Evolutionary conservation across 2,888 invertebrate species (phyloP).

Genomic region (Yponomeuta cagnagella): DNA sequence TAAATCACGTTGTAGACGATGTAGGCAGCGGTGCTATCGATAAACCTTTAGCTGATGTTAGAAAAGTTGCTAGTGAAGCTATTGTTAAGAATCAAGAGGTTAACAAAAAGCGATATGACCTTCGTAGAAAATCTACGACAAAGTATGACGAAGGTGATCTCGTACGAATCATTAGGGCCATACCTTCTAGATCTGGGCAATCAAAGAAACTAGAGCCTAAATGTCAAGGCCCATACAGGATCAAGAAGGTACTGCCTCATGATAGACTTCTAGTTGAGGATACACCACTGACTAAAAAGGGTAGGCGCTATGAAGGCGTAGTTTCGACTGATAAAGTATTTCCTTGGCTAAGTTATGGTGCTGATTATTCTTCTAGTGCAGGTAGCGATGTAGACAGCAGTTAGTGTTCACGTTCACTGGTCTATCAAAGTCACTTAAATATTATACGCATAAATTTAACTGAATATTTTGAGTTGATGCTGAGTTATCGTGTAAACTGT

Average conservation of each 20-base stretch:
- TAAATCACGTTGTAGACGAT: slow-evolving; percentile 17
- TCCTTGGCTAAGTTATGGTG: slow-evolving; percentile 25
- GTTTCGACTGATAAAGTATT: slow-evolving; percentile 27
- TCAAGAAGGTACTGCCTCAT: slow-evolving; percentile 25
- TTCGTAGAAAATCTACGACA: slow-evolving; percentile 13
- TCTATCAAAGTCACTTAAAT: not conserved
- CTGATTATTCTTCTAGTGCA: not conserved
- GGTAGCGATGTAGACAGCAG: not conserved
- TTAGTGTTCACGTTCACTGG: no score
- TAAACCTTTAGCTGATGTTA: slow-evolving; percentile 14
- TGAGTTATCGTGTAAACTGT: no score
- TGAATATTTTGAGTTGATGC: not conserved
- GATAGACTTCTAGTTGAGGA: slow-evolving; percentile 27
- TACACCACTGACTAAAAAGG: slow-evolving; percentile 25
- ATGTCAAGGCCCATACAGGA: slow-evolving; percentile 22
- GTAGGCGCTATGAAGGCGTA: slow-evolving; percentile 22
- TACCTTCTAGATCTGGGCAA: not conserved
- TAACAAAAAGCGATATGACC: slow-evolving; percentile 19
- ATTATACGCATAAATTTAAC: not conserved
- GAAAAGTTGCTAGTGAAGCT: not conserved
- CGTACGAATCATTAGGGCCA: slow-evolving; percentile 12
- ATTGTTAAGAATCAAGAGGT: slow-evolving; percentile 17
- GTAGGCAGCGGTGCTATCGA: slow-evolving; percentile 11
- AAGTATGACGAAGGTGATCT: slow-evolving; percentile 18
- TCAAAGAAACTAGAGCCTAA: slow-evolving; percentile 18